Conservation (phyloP, 2,113 vertebrate species). For the Natator depressus region DNA sequence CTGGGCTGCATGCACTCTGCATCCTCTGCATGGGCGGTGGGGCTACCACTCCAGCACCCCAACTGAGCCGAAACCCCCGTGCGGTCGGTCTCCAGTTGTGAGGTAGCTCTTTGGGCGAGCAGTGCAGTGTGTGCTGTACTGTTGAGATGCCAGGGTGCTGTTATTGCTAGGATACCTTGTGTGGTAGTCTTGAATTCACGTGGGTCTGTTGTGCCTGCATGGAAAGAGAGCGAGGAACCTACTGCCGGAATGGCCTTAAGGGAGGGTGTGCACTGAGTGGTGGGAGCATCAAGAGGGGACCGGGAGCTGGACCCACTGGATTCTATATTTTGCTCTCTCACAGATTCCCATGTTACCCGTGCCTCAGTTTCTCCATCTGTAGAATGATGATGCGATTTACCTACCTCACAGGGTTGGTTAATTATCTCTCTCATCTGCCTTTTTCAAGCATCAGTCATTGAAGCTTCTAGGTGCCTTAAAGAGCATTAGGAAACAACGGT, state of each 20-base stretch:
- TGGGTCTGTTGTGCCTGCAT: not conserved
- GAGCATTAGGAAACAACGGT: not conserved
- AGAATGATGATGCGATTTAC: slow-evolving; percentile 84
- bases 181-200: not conserved
- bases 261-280: not conserved
- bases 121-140: not conserved
- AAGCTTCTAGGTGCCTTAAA: not conserved
- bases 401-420: not conserved
- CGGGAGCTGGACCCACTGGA: no score
- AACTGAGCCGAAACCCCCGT: not conserved
- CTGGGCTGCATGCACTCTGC: not conserved
- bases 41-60: not conserved
- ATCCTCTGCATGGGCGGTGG: not conserved
- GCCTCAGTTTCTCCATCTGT: not conserved
- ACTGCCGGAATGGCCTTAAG: not conserved
- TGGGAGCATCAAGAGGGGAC: not conserved
- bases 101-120: not conserved
- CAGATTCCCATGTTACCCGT: not conserved
- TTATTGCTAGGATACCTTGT: not conserved
- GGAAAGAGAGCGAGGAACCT: not conserved
- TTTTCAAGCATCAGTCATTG: no score
- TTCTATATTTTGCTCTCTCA: not conserved
- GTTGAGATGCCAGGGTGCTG: not conserved
- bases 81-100: not conserved
- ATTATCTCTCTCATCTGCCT: not conserved